Base-by-base conservation (phyloP, 2,113 vertebrate species). In the Hyperoodon ampullatus region DNA sequence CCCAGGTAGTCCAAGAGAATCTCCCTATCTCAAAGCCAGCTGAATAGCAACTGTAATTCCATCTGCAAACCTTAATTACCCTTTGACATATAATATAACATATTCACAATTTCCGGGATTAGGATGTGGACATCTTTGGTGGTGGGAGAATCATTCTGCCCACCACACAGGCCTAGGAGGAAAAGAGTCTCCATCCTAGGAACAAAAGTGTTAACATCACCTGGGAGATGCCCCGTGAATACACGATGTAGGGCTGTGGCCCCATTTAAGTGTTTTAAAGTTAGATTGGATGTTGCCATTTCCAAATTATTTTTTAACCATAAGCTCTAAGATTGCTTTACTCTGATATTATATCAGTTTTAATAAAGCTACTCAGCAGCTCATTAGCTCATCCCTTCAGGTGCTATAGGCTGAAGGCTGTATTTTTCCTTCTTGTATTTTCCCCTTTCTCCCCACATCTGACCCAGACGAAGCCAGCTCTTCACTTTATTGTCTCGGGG, bases 241-340 rank as follows among this genome's bases (percentile, higher is more conserved):
- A 80, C 28, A 19, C 8, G 18, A 80, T 78, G 71, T 60, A 63
- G 50, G 70, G 28, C 77, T 63, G 47, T 15, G 65, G 42, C 3
- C 19, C 85, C 74, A 35, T 39, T 65, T 44, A 61, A 70, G 50
- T 75, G 39, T 90, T 81, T 87, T 82, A 68, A 90, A 72, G 18
- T 84, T 72, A 60, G 63, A 88, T 18, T 72, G 3, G 18, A 74
- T 19, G 15, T 50, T 86, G 81, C 24, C 35, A 63, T 90, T 90
- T 96, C 61, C 66, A 55, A 93, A 93, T 53, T 66, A 58, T 77
- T 93, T 72, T 74, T 86, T 47, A 85, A 93, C 35, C 58, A 24
- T 60, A 65, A 92, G 7, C 18, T 63, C 35, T 78, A 65, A 83
- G 71, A 65, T 44, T 82, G 58, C 33, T 78, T 39, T 72, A 66